A percentile compares a stretch with the other conserved stretches of the same genome.
Evolutionary conservation across 2,113 vertebrate genomes (phyloP).

Genomic region (Python bivittatus): DNA sequence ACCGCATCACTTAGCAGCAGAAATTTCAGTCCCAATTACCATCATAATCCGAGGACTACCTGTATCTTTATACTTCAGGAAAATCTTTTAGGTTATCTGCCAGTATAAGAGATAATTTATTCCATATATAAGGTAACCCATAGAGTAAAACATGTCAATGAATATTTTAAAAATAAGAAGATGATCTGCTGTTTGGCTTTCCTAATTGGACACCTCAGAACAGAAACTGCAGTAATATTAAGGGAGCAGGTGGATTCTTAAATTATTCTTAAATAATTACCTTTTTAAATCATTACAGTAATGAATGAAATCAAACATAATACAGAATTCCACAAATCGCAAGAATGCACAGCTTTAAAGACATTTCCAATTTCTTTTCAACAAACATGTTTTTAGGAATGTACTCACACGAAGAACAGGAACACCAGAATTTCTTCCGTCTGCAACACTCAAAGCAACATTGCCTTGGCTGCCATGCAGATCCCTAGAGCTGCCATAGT

Average conservation of each 20-base stretch:
- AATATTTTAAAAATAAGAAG: not conserved
- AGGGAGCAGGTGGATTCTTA: not conserved
- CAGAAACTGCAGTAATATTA: not conserved
- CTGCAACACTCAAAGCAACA: conserved; percentile 89
- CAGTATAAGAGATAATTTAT: not conserved
- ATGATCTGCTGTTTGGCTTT: not conserved
- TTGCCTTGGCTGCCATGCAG: conserved; percentile 94
- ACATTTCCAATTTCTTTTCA: conserved; percentile 45
- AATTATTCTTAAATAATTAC: conserved; percentile 6
- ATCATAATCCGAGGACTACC: not conserved
- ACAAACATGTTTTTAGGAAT: conserved; percentile 61
- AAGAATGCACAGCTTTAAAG: conserved; percentile 25
- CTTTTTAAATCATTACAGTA: conserved; percentile 10
- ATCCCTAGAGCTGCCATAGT: conserved; percentile 93
- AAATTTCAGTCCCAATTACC: not conserved
- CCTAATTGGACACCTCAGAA: not conserved
- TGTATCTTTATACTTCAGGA: not conserved
- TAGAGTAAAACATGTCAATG: not conserved
- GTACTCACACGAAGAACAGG: conserved; percentile 92
- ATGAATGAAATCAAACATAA: not conserved
- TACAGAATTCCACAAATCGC: not conserved
- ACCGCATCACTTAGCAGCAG: not conserved
- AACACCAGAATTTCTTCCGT: conserved; percentile 87
- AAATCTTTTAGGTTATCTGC: not conserved
- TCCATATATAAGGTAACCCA: not conserved